Percentiles rank a stretch among this genome's conserved stretches.
These are phyloP conservation scores for Epizoanthus stellaris DNA, from an alignment of 92 coral and sea anemone genomes.

Conservation along the genomic window DNA sequence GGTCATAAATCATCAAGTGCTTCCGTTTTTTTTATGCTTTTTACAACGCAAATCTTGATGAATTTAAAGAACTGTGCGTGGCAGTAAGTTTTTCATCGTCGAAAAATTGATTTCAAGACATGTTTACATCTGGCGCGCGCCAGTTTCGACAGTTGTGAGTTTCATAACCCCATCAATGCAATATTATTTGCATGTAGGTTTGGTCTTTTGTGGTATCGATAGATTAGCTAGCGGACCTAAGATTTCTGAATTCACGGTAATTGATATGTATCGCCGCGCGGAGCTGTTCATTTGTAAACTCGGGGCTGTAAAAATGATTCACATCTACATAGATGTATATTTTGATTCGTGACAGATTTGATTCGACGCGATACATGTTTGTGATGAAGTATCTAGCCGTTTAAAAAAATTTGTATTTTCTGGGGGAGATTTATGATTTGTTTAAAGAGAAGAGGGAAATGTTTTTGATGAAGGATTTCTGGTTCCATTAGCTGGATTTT, in stretches of 20 bases:
- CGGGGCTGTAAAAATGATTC: background rate
- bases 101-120: conserved; percentile 5
- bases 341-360: conserved; percentile 1
- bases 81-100: background rate
- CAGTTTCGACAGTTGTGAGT: background rate
- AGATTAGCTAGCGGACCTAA: background rate
- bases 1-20: background rate
- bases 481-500: background rate
- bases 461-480: background rate
- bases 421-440: background rate
- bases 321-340: background rate
- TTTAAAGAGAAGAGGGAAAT: background rate
- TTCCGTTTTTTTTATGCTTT: background rate
- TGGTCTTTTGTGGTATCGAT: conserved; percentile 4
- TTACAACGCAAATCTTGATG: background rate
- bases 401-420: background rate
- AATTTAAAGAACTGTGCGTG: too few relatives aligned
- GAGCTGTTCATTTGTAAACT: background rate
- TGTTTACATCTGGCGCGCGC: conserved; percentile 19
- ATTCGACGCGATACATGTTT: conserved; percentile 7
- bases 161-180: background rate
- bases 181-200: background rate
- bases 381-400: background rate
- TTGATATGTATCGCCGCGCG: background rate
- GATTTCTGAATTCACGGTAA: background rate